Evolutionary conservation across 2,113 vertebrate species (phyloP).

Genomic region (Noctilio leporinus): DNA sequence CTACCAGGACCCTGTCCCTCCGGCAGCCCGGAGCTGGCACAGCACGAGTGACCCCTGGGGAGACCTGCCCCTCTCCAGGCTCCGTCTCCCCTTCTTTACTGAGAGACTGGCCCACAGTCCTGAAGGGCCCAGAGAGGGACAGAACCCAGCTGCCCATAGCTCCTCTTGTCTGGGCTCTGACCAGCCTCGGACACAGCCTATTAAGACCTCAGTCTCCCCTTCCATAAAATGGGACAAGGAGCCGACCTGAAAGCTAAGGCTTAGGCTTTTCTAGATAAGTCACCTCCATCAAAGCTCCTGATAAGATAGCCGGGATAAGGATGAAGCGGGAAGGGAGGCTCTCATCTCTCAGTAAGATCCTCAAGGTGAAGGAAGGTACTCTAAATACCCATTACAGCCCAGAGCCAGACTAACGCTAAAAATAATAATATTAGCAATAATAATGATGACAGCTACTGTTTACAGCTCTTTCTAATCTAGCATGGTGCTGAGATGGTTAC

Average conservation of each 20-base stretch:
- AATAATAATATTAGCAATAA: not conserved
- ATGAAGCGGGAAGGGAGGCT: not conserved
- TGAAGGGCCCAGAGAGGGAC: not conserved
- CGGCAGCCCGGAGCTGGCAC: not conserved
- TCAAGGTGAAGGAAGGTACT: not conserved
- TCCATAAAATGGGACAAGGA: not conserved
- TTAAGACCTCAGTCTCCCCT: not conserved
- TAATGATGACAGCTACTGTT: not conserved
- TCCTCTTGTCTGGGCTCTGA: not conserved
- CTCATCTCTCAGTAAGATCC: not conserved
- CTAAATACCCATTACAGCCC: not conserved
- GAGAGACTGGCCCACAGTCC: not conserved
- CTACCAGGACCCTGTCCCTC: not conserved
- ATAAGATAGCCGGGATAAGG: not conserved
- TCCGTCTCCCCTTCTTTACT: not conserved
- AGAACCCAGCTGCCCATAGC: accelerated
- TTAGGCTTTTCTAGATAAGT: not conserved
- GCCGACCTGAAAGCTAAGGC: not conserved
- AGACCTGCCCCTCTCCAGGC: not conserved
- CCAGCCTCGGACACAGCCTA: not conserved
- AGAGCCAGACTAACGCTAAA: not conserved
- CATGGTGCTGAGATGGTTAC: not conserved
- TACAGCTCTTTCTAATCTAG: not conserved
- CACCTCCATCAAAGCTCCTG: not conserved
- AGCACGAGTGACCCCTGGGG: not conserved